A percentile compares a stretch with the other conserved stretches of the same genome.
Conservation (phyloP, 2,797 vertebrate genomes). For the Miichthys miiuy region DNA sequence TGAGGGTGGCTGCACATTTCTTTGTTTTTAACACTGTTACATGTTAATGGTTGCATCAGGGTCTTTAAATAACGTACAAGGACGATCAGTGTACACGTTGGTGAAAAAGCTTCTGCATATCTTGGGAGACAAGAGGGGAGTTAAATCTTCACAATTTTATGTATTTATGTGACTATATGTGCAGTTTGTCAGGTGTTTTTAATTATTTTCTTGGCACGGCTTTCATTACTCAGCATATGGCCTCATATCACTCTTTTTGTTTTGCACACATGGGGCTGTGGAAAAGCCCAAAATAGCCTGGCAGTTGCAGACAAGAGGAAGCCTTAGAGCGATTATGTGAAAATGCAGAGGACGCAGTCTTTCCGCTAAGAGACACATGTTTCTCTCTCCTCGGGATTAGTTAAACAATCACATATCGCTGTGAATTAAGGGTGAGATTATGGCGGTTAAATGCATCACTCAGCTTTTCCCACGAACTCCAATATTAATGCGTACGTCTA, state of each 20-base stretch:
- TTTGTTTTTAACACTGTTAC: background rate
- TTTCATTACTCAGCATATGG: conserved; percentile 17
- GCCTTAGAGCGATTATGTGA: conserved; percentile 5
- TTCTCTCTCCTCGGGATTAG: background rate
- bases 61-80: background rate
- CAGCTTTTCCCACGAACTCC: background rate
- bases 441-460: background rate
- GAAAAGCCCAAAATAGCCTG: conserved; percentile 12
- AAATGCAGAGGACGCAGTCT: background rate
- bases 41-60: too few species aligned
- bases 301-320: conserved; percentile 10
- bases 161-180: background rate
- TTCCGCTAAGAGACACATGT: background rate
- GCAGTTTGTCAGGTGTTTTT: background rate
- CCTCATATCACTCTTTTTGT: conserved; percentile 2
- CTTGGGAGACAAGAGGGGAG: background rate
- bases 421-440: background rate
- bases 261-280: conserved; percentile 12
- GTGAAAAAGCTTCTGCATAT: background rate
- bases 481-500: background rate
- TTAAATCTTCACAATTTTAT: background rate
- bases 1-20: background rate
- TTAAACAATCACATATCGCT: background rate
- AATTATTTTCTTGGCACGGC: background rate
- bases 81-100: background rate